Base-by-base conservation (phyloP, 2,113 vertebrate genomes). In the Entelurus aequoreus region DNA sequence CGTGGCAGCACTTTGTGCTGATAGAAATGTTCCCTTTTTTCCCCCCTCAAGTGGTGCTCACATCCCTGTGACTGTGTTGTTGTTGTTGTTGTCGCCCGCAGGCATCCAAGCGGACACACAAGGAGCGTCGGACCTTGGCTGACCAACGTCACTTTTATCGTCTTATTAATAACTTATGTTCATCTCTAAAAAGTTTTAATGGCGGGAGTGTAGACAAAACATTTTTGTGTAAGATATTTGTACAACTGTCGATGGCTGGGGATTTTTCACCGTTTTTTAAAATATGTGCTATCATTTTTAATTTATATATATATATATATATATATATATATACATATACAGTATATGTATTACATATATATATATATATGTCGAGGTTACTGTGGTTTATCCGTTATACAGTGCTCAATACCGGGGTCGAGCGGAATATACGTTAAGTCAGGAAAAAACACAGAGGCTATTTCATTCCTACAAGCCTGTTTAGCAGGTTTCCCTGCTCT, bases 181-280 rank as follows among this genome's bases (percentile, higher is more conserved):
- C 86, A 91, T 94, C 92, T 90, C 92, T 86, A 90, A 92, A 46
- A 90, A 88, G 92, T 92, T 91, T 92, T 88, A 90, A 89, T 80
- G 71, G 89, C 70, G 81, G 88, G 83, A 46, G 81, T 88, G 86
- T 81, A 84, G 82, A 81, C 79, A 80, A 88, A 83, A 88, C 84
- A 74, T 83, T 87, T 19, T 87, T 88, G 80, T 90, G 84, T 91
- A 91, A 91, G 92, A 89, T 93, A 89, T 94, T 89, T 92, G 92
- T 95, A 94, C 91, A 91, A 91, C 90, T 93, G 89, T 91, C 87
- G 91, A 84, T 94, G 90, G 87, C 88, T 83, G 89, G 91, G 89
- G 86, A 77, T 82, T 85, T 79, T 83, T 83, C 62, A 77, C 76
- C 76, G 84, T 87, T 87, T 77, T 61, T 11, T 36, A 80, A 87